Base-by-base conservation (phyloP, 2,113 vertebrate genomes). In the Choloepus hoffmanni region DNA sequence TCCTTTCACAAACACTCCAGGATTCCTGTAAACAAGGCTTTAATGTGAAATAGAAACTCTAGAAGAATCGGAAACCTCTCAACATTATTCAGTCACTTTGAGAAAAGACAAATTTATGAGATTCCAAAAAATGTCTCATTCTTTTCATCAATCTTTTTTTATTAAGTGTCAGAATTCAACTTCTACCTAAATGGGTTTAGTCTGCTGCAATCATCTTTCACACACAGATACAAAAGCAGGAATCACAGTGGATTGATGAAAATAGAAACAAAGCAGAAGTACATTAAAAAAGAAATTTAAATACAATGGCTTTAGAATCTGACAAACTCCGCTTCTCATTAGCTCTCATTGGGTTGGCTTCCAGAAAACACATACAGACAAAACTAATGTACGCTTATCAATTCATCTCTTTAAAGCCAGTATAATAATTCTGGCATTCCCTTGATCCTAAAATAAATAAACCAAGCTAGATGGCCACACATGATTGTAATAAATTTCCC, bases 21-120 rank as follows among this genome's bases (percentile, higher is more conserved):
- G 8, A 93, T 19, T 28, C 16, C 58, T 19, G 11, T 85, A 76
- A 86, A 73, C 9, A 84, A 84, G 50, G 58, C 18, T 62, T 26
- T 90, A 87, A 90, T 86, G 18, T 95, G 45, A 94, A 94, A 78
- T 2, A 63, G 73, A 90, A 90, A 94, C 50, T 60, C 55, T 68
- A 58, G 13, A 95, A n/a, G 84, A 94, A 28, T 28, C 92, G 89
- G 60, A 79, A 94, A 84, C 81, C 92, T 77, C 48, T n/a, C 48
- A 73, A 70, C 30, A 91, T 65, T 65, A 60, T 60, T 74, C 28
- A 58, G 82, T 23, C 63, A 62, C 48, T 92, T 92, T 63, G 7
- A 77, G 15, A 95, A 92, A 83, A 94, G 33, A 67, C 7, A 84
- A 86, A 79, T 92, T 82, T 78, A 78, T 24, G 5, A 23, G 4